These are phyloP conservation scores for Cetonia aurata DNA, from an alignment of 2,888 invertebrate genomes.

Conservation along the genomic window DNA sequence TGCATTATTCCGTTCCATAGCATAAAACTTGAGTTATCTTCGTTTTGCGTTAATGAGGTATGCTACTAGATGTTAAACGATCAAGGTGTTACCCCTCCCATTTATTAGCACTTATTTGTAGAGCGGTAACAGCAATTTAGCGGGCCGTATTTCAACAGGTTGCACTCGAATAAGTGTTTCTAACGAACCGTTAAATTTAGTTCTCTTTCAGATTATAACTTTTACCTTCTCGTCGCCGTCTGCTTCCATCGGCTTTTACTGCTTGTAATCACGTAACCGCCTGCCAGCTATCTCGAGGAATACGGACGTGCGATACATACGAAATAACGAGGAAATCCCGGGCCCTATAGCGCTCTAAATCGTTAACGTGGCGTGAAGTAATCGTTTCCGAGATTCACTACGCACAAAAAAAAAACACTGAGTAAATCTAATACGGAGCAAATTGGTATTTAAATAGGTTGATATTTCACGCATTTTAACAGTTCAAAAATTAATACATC, in stretches of 20 bases:
- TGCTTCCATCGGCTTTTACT: conserved; percentile 4
- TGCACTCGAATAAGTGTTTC: conserved; percentile 20
- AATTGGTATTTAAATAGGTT: too few species aligned
- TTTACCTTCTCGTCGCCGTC: conserved; percentile 3
- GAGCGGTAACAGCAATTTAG: background rate
- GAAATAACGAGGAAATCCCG: background rate
- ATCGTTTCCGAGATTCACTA: too few species aligned
- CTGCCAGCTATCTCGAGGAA: background rate
- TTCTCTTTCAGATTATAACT: conserved; percentile 29
- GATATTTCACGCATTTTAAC: too few species aligned
- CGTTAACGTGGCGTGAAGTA: background rate
- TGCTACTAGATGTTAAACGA: too few species aligned
- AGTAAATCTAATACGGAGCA: too few species aligned
- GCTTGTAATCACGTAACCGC: conserved; percentile 19
- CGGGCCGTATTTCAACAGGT: conserved; percentile 32
- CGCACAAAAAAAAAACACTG: too few species aligned
- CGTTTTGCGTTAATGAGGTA: too few species aligned
- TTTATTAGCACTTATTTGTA: conserved; percentile 6
- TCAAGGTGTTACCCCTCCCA: background rate
- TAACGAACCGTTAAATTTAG: conserved; percentile 38
- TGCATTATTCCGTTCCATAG: too few species aligned
- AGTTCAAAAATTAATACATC: too few species aligned
- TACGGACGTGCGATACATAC: conserved; percentile 11
- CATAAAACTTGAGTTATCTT: too few species aligned
- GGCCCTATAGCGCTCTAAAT: background rate